Evolutionary conservation across 2,888 invertebrate species (phyloP).

Genomic region (Leptinotarsa juncta): DNA sequence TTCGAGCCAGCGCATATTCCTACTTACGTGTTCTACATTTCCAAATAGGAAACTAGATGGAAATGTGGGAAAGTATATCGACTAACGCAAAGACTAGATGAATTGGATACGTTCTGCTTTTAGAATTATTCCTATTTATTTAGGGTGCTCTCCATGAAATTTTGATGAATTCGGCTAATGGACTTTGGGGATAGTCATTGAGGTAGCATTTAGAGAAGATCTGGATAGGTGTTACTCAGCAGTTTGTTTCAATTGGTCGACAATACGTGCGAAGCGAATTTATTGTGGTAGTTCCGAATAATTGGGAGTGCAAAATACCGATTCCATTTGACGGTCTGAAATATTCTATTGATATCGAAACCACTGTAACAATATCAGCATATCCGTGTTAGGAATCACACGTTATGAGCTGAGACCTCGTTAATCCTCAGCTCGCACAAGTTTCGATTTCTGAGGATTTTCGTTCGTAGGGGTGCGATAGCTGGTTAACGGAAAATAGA

Average conservation of each 20-base stretch:
- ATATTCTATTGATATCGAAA: no score
- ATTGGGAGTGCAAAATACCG: no score
- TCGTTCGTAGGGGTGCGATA: no score
- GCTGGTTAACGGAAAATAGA: no score
- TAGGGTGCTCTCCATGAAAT: slow-evolving; percentile 10
- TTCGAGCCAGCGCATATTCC: slow-evolving; percentile 25
- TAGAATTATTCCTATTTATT: slow-evolving; percentile 16
- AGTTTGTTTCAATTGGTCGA: neutral
- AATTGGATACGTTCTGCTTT: slow-evolving; percentile 11
- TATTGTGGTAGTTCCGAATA: no score
- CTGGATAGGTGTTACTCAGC: neutral
- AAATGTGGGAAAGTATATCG: slow-evolving; percentile 4
- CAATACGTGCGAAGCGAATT: no score
- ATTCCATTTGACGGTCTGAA: no score
- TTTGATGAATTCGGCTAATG: slow-evolving; percentile 8
- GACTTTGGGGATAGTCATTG: slow-evolving; percentile 1
- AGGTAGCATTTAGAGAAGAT: neutral
- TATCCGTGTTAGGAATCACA: no score
- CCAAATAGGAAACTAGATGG: slow-evolving; percentile 18
- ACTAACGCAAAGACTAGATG: slow-evolving; percentile 3
- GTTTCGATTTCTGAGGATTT: no score
- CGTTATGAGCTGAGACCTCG: no score
- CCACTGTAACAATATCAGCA: no score
- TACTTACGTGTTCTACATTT: slow-evolving; percentile 29
- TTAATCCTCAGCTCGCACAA: no score